Conservation (phyloP, 1,140 invertebrate genomes). For the Tribolium castaneum region DNA sequence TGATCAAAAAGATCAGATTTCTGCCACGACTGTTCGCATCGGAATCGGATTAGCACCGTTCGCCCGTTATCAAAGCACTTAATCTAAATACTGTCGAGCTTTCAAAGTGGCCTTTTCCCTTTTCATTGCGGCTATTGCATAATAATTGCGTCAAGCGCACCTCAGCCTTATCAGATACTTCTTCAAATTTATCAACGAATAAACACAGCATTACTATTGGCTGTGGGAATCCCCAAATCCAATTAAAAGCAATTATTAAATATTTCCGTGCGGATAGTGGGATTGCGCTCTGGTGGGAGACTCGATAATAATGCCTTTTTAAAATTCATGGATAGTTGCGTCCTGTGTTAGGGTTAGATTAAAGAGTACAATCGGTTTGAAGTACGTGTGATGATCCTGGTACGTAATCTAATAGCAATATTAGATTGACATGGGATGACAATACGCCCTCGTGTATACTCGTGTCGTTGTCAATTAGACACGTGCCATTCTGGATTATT, state of each 20-base stretch:
- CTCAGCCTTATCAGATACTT: slow-evolving; percentile 1
- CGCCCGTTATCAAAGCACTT: slow-evolving; percentile 54
- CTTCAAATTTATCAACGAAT: background rate
- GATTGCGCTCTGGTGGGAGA: slow-evolving; percentile 22
- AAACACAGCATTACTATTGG: background rate
- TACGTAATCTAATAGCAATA: slow-evolving; percentile 60
- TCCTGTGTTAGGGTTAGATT: slow-evolving; percentile 34
- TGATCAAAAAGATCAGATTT: slow-evolving; percentile 51
- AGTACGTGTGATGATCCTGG: slow-evolving; percentile 51
- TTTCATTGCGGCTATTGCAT: slow-evolving; percentile 16
- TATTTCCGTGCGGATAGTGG: slow-evolving; percentile 35
- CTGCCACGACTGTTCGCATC: slow-evolving; percentile 46
- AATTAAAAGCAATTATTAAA: slow-evolving; percentile 25
- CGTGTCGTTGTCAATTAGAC: slow-evolving; percentile 62
- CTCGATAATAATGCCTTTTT: slow-evolving; percentile 42
- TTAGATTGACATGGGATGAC: slow-evolving; percentile 61
- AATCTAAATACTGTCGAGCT: slow-evolving; percentile 45
- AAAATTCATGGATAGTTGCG: slow-evolving; percentile 49
- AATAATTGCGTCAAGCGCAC: slow-evolving; percentile 20
- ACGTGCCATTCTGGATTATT: slow-evolving; percentile 52
- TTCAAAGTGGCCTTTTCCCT: slow-evolving; percentile 1
- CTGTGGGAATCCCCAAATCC: background rate
- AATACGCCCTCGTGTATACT: slow-evolving; percentile 58
- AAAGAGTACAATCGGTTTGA: slow-evolving; percentile 49
- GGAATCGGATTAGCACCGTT: slow-evolving; percentile 52